These are phyloP conservation scores for Rhogogaster chlorosoma DNA, from an alignment of 2,888 invertebrate species.

Conservation along the genomic window DNA sequence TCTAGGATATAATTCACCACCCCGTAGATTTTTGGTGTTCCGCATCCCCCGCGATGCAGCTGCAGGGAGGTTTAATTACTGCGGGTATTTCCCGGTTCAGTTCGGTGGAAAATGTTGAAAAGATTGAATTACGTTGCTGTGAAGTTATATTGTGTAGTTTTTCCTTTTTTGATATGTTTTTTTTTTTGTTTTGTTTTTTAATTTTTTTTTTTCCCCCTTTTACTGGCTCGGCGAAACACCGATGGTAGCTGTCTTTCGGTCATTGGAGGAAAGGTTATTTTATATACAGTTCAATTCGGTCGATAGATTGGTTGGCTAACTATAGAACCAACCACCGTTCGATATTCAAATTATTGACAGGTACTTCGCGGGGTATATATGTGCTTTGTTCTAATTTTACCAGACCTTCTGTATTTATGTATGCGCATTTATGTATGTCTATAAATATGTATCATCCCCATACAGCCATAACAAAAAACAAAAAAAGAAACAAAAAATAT, in stretches of 20 bases:
- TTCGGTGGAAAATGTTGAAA: background rate
- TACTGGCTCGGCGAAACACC: background rate
- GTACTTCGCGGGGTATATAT: conserved; percentile 3
- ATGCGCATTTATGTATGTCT: background rate
- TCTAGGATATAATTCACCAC: background rate
- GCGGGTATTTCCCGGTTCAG: conserved; percentile 18
- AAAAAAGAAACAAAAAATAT: background rate
- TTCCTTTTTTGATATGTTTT: background rate
- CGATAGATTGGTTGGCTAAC: conserved; percentile 19
- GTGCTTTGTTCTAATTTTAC: background rate
- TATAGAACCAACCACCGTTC: background rate
- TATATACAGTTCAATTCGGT: background rate
- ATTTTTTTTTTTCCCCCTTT: background rate
- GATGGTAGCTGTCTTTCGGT: background rate
- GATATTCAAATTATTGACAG: conserved; percentile 46
- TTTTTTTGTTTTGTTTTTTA: background rate
- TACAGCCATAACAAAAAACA: background rate
- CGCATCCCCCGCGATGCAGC: background rate
- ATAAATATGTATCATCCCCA: background rate
- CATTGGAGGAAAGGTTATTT: background rate
- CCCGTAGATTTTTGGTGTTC: background rate
- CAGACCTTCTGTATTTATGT: background rate
- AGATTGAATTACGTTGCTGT: background rate
- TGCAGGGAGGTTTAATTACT: conserved; percentile 33
- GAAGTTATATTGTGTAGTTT: background rate